phyloP scores from a whole-genome alignment of 2,797 vertebrate species.

The Neosilurus mollespiculum region DNA sequence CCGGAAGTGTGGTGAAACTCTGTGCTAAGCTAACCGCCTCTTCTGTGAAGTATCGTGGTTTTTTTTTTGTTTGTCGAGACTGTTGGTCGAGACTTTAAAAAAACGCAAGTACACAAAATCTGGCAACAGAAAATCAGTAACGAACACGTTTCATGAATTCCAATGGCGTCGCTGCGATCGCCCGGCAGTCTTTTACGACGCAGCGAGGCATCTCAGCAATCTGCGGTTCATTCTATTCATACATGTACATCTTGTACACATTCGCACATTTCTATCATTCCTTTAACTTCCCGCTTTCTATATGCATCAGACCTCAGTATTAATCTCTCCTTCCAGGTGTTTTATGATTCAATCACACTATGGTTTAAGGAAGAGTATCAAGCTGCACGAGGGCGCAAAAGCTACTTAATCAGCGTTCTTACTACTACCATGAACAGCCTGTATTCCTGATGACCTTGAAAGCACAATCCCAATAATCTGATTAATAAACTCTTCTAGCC shows the following conservation, averaged over 20 bases:
- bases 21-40: too few relatives aligned
- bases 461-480: not conserved
- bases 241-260: not conserved
- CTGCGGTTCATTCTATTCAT: constrained; percentile 25
- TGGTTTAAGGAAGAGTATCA: not conserved
- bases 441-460: not conserved
- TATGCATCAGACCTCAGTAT: too few relatives aligned
- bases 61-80: too few relatives aligned
- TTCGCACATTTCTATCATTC: not conserved
- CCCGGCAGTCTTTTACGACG: constrained; percentile 15
- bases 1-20: too few relatives aligned
- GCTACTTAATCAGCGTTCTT: not conserved
- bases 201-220: constrained; percentile 39
- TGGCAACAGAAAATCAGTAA: not conserved
- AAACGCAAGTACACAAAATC: not conserved
- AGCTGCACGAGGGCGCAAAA: not conserved
- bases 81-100: too few relatives aligned
- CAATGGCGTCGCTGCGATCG: not conserved
- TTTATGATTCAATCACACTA: not conserved
- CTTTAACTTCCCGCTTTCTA: not conserved
- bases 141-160: not conserved
- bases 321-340: not conserved
- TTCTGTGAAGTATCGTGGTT: too few relatives aligned
- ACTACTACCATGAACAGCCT: not conserved
- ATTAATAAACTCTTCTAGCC: not conserved